Conservation (phyloP, 92 coral and sea anemone species). For the Anthopleura xanthogrammica region DNA sequence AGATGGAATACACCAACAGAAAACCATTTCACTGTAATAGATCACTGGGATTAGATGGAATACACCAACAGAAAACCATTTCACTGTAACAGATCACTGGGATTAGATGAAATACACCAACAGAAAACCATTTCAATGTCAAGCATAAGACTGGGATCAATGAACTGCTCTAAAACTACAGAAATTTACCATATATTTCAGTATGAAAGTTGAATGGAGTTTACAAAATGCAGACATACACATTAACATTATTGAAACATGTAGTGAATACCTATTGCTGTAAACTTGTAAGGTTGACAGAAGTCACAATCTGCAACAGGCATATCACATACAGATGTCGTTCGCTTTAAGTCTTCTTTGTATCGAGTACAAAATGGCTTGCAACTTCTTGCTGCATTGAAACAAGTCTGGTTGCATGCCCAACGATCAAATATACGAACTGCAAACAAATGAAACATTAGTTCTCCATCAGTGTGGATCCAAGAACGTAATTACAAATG, state of each 20-base stretch:
- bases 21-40: not conserved
- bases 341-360: not conserved
- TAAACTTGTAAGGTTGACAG: slow-evolving; percentile 48
- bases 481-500: not conserved
- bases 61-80: not conserved
- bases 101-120: not conserved
- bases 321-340: slow-evolving; percentile 24
- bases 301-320: slow-evolving; percentile 66
- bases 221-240: too few relatives aligned
- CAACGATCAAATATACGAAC: slow-evolving; percentile 75
- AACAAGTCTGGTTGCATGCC: slow-evolving; percentile 76
- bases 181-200: too few relatives aligned
- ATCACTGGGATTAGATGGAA: not conserved
- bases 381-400: slow-evolving; percentile 71
- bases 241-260: too few relatives aligned
- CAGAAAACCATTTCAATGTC: too few relatives aligned
- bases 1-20: not conserved
- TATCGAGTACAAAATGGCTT: slow-evolving; percentile 57
- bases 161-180: too few relatives aligned
- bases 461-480: not conserved
- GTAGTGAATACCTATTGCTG: slow-evolving; percentile 48
- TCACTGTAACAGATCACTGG: not conserved
- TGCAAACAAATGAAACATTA: slow-evolving; percentile 6
- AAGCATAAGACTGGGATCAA: too few relatives aligned
- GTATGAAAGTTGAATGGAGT: too few relatives aligned